A percentile compares a stretch with the other conserved stretches of the same genome.
phyloP scores from a whole-genome alignment of 2,113 vertebrate genomes.

The Clarias macrocephalus region DNA sequence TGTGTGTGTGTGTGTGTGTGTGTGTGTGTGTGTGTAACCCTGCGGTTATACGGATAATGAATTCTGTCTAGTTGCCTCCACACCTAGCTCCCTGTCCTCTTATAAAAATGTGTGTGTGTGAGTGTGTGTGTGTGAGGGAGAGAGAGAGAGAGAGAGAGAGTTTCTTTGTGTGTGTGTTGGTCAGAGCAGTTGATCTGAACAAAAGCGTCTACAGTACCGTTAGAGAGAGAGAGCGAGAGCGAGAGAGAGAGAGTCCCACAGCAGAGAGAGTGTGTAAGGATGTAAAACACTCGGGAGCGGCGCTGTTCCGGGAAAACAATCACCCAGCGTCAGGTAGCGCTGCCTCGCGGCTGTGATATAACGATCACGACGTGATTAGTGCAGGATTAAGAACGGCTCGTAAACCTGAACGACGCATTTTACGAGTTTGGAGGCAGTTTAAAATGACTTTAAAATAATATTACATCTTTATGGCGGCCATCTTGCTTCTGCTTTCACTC shows the following conservation, averaged over 20 bases:
- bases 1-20: slow-evolving; percentile 58
- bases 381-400: slow-evolving; percentile 1
- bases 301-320: neutral
- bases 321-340: neutral
- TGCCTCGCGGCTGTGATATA: neutral
- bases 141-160: neutral
- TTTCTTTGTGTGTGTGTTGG: slow-evolving; percentile 7
- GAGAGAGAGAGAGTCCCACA: neutral
- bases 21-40: slow-evolving; percentile 62
- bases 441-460: slow-evolving; percentile 9
- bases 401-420: slow-evolving; percentile 5
- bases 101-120: slow-evolving; percentile 65
- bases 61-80: slow-evolving; percentile 88
- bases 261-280: too few species aligned
- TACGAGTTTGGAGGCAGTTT: slow-evolving; percentile 12
- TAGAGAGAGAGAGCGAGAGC: neutral
- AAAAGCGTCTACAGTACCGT: neutral
- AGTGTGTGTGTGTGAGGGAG: neutral
- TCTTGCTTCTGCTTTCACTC: neutral
- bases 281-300: neutral
- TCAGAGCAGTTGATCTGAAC: neutral
- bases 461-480: neutral
- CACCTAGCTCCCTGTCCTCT: slow-evolving; percentile 50
- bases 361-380: neutral
- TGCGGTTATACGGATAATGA: slow-evolving; percentile 91